Evolutionary conservation across 2,888 invertebrate species (phyloP), one percentile per base, ranked within the genome.

Genomic region (Cephus sareptanus): DNA sequence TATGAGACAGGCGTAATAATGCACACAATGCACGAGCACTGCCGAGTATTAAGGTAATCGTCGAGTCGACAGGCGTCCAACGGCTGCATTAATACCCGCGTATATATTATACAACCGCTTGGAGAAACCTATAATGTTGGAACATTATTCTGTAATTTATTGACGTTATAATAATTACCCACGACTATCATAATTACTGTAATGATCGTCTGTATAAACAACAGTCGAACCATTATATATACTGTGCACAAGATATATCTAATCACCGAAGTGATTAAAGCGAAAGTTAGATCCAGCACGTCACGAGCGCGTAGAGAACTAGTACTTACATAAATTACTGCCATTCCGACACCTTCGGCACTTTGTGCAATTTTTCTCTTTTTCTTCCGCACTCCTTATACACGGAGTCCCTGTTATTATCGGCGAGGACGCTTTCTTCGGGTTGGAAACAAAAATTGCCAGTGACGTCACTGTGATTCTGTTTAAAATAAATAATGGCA

Each of bases 151-250:
- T 78, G 83, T 85, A 85, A 85, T 85, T 85, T 83, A 85, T 85
- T 82, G 84, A 82, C 81, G 83, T 80, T 81, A 81, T 83, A 83
- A 85, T 85, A 85, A 85, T 85, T 85, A 85, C 82, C 83, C 83
- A 76, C 79, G 79, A 81, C 80, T 83, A 82, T 83, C 80, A 81
- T 83, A 83, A 85, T 85, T 84, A 85, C 83, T 76, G 82, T 84
- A 85, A 85, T 84, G 83, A 84, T 84, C 82, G 83, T 81, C 82
- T 82, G 82, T 83, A 83, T 85, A 85, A 85, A 86, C 84, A 85
- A 83, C 82, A 56, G 77, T 76, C 71, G 73, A 75, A 40, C 70
- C 70, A 77, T 71, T 78, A 56, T 56, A 56, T 56, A 23, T 56
- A 77, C 77, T 80, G 71, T 35, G 35, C 70, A 76, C 79, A 76